These are phyloP conservation scores for Mactromeris polynyma DNA, from an alignment of 2,888 invertebrate species.

Conservation along the genomic window DNA sequence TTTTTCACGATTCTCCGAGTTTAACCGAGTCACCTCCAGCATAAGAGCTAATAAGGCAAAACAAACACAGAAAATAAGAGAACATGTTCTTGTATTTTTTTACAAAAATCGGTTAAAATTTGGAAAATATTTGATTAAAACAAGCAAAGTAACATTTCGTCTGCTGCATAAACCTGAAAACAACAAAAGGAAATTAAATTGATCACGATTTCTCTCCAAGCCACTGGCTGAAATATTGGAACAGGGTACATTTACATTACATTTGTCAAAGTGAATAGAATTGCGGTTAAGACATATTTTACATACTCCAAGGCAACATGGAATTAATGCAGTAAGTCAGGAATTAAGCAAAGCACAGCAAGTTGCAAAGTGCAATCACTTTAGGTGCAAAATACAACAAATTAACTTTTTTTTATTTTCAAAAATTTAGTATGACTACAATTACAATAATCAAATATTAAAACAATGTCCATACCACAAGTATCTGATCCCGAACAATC, in stretches of 20 bases:
- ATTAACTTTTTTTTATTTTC: not conserved
- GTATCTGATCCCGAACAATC: not conserved
- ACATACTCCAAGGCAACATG: not conserved
- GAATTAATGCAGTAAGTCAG: not conserved
- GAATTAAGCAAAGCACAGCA: not conserved
- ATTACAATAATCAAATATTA: not conserved
- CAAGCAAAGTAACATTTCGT: not conserved
- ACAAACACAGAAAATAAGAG: not conserved
- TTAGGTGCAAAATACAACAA: not conserved
- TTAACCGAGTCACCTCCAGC: slow-evolving; percentile 84
- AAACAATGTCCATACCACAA: not conserved
- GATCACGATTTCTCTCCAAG: not conserved
- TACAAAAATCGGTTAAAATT: not conserved
- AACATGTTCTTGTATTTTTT: not conserved
- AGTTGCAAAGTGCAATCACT: not conserved
- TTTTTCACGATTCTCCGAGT: slow-evolving; percentile 84
- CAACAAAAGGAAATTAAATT: not conserved
- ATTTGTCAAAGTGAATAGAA: not conserved
- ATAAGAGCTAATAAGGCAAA: slow-evolving; percentile 81
- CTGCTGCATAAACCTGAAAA: not conserved
- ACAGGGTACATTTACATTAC: not conserved
- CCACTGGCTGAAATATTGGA: not conserved
- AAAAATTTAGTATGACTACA: not conserved
- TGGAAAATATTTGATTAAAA: not conserved
- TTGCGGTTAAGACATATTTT: not conserved